phyloP scores from a whole-genome alignment of 2,113 vertebrate species.

The Danio rerio region DNA sequence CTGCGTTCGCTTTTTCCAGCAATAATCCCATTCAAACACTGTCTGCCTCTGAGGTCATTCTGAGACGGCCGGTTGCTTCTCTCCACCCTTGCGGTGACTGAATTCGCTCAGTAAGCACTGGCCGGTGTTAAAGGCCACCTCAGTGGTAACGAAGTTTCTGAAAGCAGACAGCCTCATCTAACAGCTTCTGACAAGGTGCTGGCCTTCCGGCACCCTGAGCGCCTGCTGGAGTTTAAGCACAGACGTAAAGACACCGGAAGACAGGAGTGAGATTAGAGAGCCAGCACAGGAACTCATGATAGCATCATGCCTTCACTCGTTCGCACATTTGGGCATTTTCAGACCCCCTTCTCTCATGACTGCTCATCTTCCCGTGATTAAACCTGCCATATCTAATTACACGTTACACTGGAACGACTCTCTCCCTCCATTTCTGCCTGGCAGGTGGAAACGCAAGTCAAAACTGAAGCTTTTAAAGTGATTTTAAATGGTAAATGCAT shows the following conservation, averaged over 20 bases:
- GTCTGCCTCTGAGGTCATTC: constrained; percentile 22
- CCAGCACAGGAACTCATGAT: constrained; percentile 12
- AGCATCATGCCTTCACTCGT: constrained; percentile 7
- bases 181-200: constrained; percentile 70
- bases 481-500: not conserved
- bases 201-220: constrained; percentile 64
- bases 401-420: not conserved
- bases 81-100: constrained; percentile 35
- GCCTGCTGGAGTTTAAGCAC: constrained; percentile 53
- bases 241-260: not conserved
- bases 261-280: not conserved
- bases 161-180: constrained; percentile 67
- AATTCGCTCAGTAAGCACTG: constrained; percentile 39
- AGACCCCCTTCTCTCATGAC: constrained; percentile 21
- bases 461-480: not conserved
- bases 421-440: constrained; percentile 3
- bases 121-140: constrained; percentile 60
- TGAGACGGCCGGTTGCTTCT: constrained; percentile 12
- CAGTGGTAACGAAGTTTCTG: constrained; percentile 57
- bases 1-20: not conserved
- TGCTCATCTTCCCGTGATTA: constrained; percentile 51
- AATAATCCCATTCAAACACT: constrained; percentile 30
- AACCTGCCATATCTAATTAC: constrained; percentile 58
- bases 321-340: constrained; percentile 35
- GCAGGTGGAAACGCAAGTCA: constrained; percentile 2